Percentiles rank a stretch among this genome's conserved stretches.
phyloP scores from a whole-genome alignment of 2,797 vertebrate species.

The Adelosebastes latens region DNA sequence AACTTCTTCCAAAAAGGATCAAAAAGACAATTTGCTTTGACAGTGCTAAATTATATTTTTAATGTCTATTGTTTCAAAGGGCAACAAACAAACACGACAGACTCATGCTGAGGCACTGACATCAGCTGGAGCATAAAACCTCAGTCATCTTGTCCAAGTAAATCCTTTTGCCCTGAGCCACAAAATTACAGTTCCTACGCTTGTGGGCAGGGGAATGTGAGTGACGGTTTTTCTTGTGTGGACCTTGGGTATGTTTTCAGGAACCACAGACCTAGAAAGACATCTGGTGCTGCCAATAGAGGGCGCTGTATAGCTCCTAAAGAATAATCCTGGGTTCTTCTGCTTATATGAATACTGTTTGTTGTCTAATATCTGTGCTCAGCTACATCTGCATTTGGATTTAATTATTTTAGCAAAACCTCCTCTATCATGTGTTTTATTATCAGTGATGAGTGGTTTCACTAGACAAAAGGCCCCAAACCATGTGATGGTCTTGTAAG shows the following conservation, averaged over 20 bases:
- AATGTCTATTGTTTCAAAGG: slow-evolving; percentile 33
- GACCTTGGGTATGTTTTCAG: slow-evolving; percentile 72
- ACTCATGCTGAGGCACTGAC: slow-evolving; percentile 50
- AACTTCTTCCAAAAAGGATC: not conserved
- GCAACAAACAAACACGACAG: slow-evolving; percentile 44
- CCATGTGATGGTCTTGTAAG: slow-evolving; percentile 21
- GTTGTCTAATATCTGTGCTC: slow-evolving; percentile 13
- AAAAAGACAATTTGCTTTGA: slow-evolving; percentile 21
- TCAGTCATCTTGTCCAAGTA: slow-evolving; percentile 61
- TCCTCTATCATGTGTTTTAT: slow-evolving; percentile 19
- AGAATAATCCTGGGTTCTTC: not conserved
- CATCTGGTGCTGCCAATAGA: slow-evolving; percentile 62
- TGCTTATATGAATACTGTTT: not conserved
- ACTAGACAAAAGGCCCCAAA: slow-evolving; percentile 19
- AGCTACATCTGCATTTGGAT: slow-evolving; percentile 16
- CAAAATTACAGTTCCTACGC: slow-evolving; percentile 83
- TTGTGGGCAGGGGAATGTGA: slow-evolving; percentile 80
- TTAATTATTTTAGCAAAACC: not conserved
- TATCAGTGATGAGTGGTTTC: slow-evolving; percentile 18
- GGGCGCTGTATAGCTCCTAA: slow-evolving; percentile 68
- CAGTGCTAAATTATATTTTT: slow-evolving; percentile 1
- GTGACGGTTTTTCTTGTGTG: slow-evolving; percentile 82
- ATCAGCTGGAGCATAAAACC: slow-evolving; percentile 68
- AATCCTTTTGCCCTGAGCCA: slow-evolving; percentile 71
- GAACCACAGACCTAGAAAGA: slow-evolving; percentile 69